Base-by-base conservation (phyloP, 2,888 invertebrate genomes). In the Apoda limacodes region DNA sequence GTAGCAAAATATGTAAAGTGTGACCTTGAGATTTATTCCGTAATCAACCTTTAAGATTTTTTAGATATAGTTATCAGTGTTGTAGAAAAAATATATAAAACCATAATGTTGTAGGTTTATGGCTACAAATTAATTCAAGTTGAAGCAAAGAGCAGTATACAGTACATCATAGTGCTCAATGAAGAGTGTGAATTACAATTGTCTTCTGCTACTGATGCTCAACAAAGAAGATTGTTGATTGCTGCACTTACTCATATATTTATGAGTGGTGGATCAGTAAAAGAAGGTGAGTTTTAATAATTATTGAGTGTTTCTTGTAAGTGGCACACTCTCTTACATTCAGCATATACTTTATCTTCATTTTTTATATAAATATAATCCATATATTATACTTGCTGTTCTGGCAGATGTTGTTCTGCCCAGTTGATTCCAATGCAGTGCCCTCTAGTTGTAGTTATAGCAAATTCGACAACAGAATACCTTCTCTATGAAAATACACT, bases 211-310 rank as follows among this genome's bases (percentile, higher is more conserved):
- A 44, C 39, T 1, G 63, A 74, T 20, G 22, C 42, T 0, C 35
- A 48, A 2, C 67, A 69, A 2, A 41, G 76, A 21, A 62, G 55
- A 21, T 34, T 84, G 5, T 45, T 84, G 10, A 55, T 76, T 20
- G 62, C 83, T 5, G 54, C 71, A 0, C 63, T 85, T 0, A 55
- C 63, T 3, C 84, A 84, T 34, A 82, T 85, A 17, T 84, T 61
- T 34, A 84, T 84, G 84, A 60, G 53, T 6, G 76, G 78, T 3
- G 72, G 70, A 5, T 47, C 63, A 1, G 78, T 83, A 1, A 71
- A 60, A 44, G 82, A 83, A 62, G 82, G 84, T 83, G 49, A 35
- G 4, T 11, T 33, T 38, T 20, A 6, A n/a, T n/a, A n/a, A n/a
- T n/a, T n/a, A n/a, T n/a, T n/a, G n/a, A n/a, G n/a, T n/a, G n/a